phyloP scores from a whole-genome alignment of 2,888 invertebrate species.

The Lysandra coridon region DNA sequence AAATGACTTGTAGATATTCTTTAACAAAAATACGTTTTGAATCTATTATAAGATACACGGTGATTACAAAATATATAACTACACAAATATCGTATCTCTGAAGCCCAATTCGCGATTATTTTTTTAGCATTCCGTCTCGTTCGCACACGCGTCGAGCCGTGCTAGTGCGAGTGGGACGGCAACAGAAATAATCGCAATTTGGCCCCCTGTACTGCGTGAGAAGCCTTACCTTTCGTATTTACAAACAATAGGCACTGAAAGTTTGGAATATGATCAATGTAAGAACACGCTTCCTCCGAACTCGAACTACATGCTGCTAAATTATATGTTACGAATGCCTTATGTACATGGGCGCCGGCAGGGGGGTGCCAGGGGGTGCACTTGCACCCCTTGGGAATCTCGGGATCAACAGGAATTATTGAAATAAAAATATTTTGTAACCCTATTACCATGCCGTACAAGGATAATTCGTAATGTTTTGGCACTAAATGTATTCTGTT shows the following conservation, averaged over 20 bases:
- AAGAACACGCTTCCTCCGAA: conserved; percentile 8
- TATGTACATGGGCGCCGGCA: conserved; percentile 45
- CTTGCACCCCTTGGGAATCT: too few species aligned
- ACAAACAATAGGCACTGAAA: conserved; percentile 72
- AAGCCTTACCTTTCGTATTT: conserved; percentile 55
- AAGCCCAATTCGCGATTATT: conserved; percentile 50
- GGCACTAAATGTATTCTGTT: too few species aligned
- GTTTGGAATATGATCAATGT: conserved; percentile 55
- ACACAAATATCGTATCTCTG: conserved; percentile 69
- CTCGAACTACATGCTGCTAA: conserved; percentile 54
- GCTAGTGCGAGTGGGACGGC: neutral
- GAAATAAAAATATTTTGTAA: too few species aligned
- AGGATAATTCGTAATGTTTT: too few species aligned
- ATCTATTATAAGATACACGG: conserved; percentile 59
- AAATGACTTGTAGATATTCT: conserved; percentile 27
- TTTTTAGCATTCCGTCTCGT: neutral
- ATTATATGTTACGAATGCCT: conserved; percentile 62
- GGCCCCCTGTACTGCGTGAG: conserved; percentile 37
- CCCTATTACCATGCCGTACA: too few species aligned
- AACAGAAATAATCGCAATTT: conserved; percentile 2
- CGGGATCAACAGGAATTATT: too few species aligned
- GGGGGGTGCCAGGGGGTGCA: too few species aligned
- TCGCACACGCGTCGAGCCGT: neutral
- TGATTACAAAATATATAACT: conserved; percentile 64
- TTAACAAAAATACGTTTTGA: conserved; percentile 44